Conservation (phyloP, 2,113 vertebrate genomes). For the Psophia crepitans region DNA sequence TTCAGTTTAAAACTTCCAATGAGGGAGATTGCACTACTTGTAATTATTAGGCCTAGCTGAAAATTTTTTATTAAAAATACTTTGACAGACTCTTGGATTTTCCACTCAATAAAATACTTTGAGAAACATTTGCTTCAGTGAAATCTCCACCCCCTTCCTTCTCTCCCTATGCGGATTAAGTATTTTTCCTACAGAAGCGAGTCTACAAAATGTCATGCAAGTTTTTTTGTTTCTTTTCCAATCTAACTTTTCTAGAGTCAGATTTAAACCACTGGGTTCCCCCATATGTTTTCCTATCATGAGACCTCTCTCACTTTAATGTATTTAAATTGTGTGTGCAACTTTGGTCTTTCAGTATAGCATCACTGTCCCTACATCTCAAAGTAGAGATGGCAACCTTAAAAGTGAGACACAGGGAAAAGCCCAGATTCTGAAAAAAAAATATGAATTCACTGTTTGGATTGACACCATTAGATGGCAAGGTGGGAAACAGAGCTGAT, state of each 20-base stretch:
- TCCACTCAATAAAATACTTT: background rate
- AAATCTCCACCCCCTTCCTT: background rate
- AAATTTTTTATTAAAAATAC: background rate
- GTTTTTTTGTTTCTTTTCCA: background rate
- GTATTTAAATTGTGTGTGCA: background rate
- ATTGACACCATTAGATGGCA: background rate
- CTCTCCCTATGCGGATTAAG: background rate
- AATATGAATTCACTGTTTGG: background rate
- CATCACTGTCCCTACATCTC: background rate
- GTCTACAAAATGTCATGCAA: background rate
- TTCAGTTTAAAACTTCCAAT: background rate
- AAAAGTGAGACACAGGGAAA: background rate
- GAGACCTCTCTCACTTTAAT: background rate
- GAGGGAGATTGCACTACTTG: background rate
- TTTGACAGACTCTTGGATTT: background rate
- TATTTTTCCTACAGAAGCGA: background rate
- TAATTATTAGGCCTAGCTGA: background rate
- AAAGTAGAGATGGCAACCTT: background rate
- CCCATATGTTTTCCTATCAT: background rate
- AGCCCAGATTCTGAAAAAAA: background rate
- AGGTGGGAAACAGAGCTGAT: background rate
- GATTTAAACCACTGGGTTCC: background rate
- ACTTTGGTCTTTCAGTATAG: background rate
- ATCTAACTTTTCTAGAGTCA: background rate
- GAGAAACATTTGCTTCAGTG: background rate